Evolutionary conservation across 1,140 invertebrate species (phyloP).

Genomic region (Rhynchophorus ferrugineus): DNA sequence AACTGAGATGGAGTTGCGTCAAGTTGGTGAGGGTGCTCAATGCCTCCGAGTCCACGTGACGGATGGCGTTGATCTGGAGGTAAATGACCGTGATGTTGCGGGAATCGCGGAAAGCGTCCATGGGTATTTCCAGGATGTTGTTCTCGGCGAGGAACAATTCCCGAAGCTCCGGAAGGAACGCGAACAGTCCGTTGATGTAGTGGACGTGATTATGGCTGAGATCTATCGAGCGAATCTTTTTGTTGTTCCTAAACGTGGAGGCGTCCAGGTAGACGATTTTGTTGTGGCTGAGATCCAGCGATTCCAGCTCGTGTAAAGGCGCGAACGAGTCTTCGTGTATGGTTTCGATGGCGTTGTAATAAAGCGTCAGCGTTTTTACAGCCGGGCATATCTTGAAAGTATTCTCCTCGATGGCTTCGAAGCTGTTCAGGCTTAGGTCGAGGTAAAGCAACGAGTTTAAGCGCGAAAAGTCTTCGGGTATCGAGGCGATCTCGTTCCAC

Average conservation of each 20-base stretch:
- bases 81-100: constrained; percentile 72
- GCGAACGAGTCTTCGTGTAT: constrained; percentile 71
- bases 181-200: constrained; percentile 72
- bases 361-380: constrained; percentile 70
- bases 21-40: constrained; percentile 66
- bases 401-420: constrained; percentile 63
- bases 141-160: constrained; percentile 85
- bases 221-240: constrained; percentile 70
- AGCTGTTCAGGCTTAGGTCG: constrained; percentile 81
- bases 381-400: constrained; percentile 73
- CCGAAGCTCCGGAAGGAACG: constrained; percentile 64
- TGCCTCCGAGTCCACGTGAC: constrained; percentile 63
- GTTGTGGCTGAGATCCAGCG: constrained; percentile 81
- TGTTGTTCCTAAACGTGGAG: constrained; percentile 65
- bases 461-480: constrained; percentile 63
- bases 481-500: constrained; percentile 72
- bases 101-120: constrained; percentile 73
- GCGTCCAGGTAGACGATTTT: constrained; percentile 67
- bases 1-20: constrained; percentile 75
- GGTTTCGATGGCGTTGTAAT: constrained; percentile 72
- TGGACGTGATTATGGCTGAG: constrained; percentile 85
- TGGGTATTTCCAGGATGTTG: constrained; percentile 76
- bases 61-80: constrained; percentile 79
- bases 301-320: constrained; percentile 65
- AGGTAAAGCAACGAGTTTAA: constrained; percentile 65